These are phyloP conservation scores for Ctenopoma kingsleyae DNA, from an alignment of 2,797 vertebrate species.

Conservation along the genomic window DNA sequence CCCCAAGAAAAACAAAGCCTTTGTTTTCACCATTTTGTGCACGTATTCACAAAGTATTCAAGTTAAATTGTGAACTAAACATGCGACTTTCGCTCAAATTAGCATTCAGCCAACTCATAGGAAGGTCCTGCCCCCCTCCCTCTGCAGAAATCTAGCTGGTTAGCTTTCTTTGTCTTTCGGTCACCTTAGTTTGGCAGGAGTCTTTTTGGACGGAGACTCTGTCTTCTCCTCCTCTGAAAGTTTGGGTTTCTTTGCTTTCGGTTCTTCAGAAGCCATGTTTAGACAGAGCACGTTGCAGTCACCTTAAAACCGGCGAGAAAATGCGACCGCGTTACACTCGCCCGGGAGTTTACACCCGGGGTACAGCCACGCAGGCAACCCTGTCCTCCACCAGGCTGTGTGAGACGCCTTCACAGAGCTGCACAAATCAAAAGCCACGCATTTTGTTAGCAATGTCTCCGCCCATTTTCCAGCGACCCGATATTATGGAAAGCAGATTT, in stretches of 20 bases:
- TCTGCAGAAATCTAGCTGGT: background rate
- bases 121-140: background rate
- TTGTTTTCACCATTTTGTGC: background rate
- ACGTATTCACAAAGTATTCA: accelerated
- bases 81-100: background rate
- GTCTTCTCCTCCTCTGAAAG: slow-evolving; percentile 61
- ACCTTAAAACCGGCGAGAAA: slow-evolving; percentile 42
- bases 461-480: background rate
- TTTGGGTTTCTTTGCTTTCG: slow-evolving; percentile 82
- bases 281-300: slow-evolving; percentile 43
- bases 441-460: background rate
- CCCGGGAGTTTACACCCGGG: accelerated
- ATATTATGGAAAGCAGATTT: background rate
- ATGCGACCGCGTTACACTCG: background rate
- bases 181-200: slow-evolving; percentile 73
- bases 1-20: background rate
- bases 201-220: slow-evolving; percentile 61
- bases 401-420: background rate
- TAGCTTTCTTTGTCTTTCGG: slow-evolving; percentile 4
- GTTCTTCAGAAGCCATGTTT: slow-evolving; percentile 81
- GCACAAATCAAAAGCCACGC: slow-evolving; percentile 17
- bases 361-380: slow-evolving; percentile 19
- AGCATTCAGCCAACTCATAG: background rate
- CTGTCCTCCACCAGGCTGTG: background rate
- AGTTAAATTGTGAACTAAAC: background rate